A percentile compares a stretch with the other conserved stretches of the same genome.
These are phyloP conservation scores for Micromys minutus DNA, from an alignment of 2,113 vertebrate genomes.

Conservation along the genomic window DNA sequence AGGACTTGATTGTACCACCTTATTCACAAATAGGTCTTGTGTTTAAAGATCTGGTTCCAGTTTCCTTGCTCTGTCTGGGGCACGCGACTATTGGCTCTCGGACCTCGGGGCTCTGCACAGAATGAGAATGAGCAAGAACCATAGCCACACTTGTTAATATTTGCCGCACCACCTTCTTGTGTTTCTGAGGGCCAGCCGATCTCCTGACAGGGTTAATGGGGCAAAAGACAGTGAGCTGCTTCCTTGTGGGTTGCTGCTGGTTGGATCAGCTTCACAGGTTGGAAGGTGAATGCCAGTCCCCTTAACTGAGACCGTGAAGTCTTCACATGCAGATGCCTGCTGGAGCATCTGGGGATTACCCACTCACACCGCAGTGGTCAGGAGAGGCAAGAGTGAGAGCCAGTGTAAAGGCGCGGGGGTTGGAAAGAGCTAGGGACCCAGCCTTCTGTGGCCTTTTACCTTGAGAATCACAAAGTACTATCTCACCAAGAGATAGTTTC, in stretches of 20 bases:
- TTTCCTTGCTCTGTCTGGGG: background rate
- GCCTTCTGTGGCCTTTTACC: slow-evolving; percentile 33
- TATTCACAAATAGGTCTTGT: slow-evolving; percentile 50
- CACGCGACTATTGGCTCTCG: too few species aligned
- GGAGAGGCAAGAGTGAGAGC: slow-evolving; percentile 25
- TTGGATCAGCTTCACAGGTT: slow-evolving; percentile 55
- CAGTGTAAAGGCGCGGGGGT: background rate
- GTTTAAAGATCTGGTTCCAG: slow-evolving; percentile 75
- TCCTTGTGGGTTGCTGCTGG: slow-evolving; percentile 26
- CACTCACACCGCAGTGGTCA: background rate
- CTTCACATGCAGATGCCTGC: background rate
- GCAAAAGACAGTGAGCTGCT: background rate
- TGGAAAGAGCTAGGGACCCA: slow-evolving; percentile 44
- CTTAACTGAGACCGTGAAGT: slow-evolving; percentile 33
- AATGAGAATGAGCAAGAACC: too few species aligned
- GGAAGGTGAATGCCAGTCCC: slow-evolving; percentile 44
- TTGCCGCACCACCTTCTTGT: too few species aligned
- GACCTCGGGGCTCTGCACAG: too few species aligned
- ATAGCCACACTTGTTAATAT: too few species aligned
- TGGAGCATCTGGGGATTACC: background rate
- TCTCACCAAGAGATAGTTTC: slow-evolving; percentile 53
- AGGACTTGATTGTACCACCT: background rate
- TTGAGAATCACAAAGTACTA: slow-evolving; percentile 40
- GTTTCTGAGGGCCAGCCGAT: background rate
- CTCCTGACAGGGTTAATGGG: background rate